These are phyloP conservation scores for Umimayanthus chanpuru DNA, from an alignment of 92 coral and sea anemone genomes.

Conservation along the genomic window DNA sequence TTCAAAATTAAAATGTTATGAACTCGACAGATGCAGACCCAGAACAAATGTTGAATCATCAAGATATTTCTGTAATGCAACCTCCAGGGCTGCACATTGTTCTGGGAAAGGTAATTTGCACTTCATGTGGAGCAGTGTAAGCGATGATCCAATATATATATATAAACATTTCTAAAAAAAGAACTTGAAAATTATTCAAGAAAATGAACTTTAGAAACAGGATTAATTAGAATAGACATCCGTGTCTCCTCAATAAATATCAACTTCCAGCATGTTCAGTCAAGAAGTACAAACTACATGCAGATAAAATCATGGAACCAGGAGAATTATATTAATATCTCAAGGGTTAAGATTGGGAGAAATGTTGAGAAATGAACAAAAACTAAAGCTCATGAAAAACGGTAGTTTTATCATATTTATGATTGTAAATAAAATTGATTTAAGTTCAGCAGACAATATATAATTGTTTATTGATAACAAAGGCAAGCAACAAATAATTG, in stretches of 20 bases:
- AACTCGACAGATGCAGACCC: not conserved
- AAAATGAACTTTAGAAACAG: too few species aligned
- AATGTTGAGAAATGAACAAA: not conserved
- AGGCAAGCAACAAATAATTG: not conserved
- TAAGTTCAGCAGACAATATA: slow-evolving; percentile 5
- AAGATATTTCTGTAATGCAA: not conserved
- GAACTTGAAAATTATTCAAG: not conserved
- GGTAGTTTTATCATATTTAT: too few species aligned
- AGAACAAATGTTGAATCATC: not conserved
- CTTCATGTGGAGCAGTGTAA: not conserved
- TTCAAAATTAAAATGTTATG: slow-evolving; percentile 3
- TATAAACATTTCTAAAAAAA: too few species aligned
- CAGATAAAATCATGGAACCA: too few species aligned
- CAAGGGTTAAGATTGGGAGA: not conserved
- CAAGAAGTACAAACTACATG: too few species aligned
- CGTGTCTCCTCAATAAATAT: too few species aligned
- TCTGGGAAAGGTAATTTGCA: not conserved
- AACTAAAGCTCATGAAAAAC: not conserved
- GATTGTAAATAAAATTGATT: too few species aligned
- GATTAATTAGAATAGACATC: too few species aligned
- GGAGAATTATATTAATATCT: too few species aligned
- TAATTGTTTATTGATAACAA: not conserved
- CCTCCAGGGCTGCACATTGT: not conserved
- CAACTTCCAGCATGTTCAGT: too few species aligned
- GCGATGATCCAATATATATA: too few species aligned